Evolutionary conservation across 2,888 invertebrate genomes (phyloP), one percentile per base, ranked within the genome.

Genomic region (Colletes collaris): DNA sequence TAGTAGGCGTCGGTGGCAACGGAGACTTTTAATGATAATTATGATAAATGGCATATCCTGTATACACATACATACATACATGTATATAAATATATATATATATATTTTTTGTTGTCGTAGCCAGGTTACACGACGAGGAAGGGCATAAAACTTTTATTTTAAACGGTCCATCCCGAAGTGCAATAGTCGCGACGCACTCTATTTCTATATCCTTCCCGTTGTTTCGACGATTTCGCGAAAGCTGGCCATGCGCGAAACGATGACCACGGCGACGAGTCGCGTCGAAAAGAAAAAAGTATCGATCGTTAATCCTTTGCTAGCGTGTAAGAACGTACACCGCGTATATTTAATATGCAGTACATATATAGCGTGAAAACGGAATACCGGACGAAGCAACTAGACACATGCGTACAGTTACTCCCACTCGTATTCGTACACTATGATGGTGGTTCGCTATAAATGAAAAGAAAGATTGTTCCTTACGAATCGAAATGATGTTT

Each of bases 271-370:
- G 55, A 56, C 56, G 75, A 70, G 81, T 84, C 83, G 86, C 84
- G 83, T 86, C 81, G 77, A 44, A 10, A 27, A 27, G 27, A 27
- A 60, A 58, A 16, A 83, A 82, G 83, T 87, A 87, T 86, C 87
- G 87, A 88, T 88, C 86, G 87, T 89, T 89, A 89, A 89, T 89
- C 85, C 84, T 89, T 40, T 88, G 86, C 86, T 88, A 87, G 88
- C 82, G 71, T 83, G 59, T 90, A 89, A 88, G 86, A 82, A 81
- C 87, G 80, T 89, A 87, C 63, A 74, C 75, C 70, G 84, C 85
- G 83, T 90, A 89, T 87, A 87, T 89, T 88, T 88, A 82, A 81
- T 75, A 79, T 88, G 83, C 27, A 27, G 27, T 82, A 81, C 75
- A 79, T 88, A 84, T 82, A 79, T 88, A 87, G 86, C 85, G 80